Conservation (phyloP, 1,140 invertebrate genomes). For the Vollenhovia emeryi region DNA sequence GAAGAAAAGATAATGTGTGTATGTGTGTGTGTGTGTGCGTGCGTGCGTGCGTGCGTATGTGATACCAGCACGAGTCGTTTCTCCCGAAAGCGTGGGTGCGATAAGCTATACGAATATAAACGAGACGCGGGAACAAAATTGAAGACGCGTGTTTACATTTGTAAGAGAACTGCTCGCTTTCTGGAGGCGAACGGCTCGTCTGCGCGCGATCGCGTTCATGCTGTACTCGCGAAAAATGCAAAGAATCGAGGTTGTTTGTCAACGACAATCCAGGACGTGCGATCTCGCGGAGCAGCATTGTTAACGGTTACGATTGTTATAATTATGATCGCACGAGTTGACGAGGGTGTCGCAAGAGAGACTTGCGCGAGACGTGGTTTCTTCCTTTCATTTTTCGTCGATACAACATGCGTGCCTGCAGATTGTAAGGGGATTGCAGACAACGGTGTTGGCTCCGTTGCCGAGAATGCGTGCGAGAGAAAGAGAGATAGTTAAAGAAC, state of each 20-base stretch:
- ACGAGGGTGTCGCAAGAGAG: neutral
- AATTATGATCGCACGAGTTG: neutral
- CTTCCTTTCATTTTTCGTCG: neutral
- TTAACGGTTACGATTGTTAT: neutral
- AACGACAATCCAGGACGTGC: neutral
- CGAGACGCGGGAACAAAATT: conserved; percentile 21
- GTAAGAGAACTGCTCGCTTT: neutral
- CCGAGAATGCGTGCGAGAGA: neutral
- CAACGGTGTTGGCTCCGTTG: conserved; percentile 1
- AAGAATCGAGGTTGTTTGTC: neutral
- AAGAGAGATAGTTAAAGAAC: conserved; percentile 35
- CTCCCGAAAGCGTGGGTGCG: neutral
- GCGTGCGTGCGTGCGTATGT: too few relatives aligned
- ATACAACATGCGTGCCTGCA: neutral
- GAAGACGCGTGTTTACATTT: neutral
- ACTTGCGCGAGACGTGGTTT: neutral
- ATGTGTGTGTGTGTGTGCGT: too few relatives aligned
- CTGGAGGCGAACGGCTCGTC: neutral
- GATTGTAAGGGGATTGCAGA: neutral
- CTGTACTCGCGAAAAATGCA: conserved; percentile 27
- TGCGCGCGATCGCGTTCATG: neutral
- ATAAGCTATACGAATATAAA: neutral
- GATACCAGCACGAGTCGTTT: neutral
- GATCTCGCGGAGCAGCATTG: neutral
- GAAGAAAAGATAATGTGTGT: neutral